These are phyloP conservation scores for Galemys pyrenaicus DNA, from an alignment of 2,113 vertebrate genomes.

Conservation along the genomic window DNA sequence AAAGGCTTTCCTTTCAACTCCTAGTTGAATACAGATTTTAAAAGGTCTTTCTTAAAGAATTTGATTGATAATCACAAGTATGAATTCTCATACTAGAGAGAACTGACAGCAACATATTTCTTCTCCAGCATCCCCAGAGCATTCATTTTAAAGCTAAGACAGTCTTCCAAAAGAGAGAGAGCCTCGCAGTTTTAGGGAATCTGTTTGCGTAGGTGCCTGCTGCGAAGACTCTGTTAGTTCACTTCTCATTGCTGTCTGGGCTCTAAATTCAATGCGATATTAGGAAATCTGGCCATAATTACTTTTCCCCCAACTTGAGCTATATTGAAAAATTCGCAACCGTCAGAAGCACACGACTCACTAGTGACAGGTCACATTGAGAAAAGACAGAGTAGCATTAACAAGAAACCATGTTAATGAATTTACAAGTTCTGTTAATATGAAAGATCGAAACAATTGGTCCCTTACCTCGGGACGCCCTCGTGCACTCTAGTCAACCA, in stretches of 20 bases:
- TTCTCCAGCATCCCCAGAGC: neutral
- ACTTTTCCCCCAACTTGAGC: neutral
- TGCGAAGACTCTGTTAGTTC: too few relatives aligned
- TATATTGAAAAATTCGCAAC: constrained; percentile 39
- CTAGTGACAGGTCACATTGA: neutral
- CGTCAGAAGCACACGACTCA: neutral
- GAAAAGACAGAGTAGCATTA: neutral
- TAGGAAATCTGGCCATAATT: neutral
- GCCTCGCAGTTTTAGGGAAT: too few relatives aligned
- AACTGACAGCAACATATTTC: neutral
- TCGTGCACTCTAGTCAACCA: constrained; percentile 85
- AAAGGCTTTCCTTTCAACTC: neutral
- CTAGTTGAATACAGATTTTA: neutral
- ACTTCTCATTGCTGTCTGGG: too few relatives aligned
- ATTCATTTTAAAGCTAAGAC: neutral
- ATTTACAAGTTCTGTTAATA: neutral
- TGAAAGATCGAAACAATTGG: constrained; percentile 11
- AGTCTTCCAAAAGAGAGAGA: neutral
- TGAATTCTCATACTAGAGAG: too few relatives aligned
- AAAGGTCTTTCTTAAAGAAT: neutral
- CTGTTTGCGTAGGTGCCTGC: too few relatives aligned
- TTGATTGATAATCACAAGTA: too few relatives aligned
- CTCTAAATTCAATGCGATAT: neutral
- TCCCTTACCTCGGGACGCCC: constrained; percentile 88
- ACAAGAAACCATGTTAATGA: neutral